These are phyloP conservation scores for Microplitis mediator DNA, from an alignment of 1,140 invertebrate genomes.

Conservation along the genomic window DNA sequence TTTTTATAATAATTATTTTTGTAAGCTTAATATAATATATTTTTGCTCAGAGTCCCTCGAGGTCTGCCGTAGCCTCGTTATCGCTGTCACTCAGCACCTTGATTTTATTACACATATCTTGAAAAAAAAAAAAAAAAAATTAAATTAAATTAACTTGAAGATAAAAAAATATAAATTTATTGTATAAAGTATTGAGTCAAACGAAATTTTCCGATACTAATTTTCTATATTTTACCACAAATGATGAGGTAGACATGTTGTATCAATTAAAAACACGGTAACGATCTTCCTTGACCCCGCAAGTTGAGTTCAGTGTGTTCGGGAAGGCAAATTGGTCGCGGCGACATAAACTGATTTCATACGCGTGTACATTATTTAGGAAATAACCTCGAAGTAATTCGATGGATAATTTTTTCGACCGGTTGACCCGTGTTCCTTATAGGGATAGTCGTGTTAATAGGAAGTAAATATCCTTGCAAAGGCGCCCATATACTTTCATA, in stretches of 20 bases:
- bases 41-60: not conserved
- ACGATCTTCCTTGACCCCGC: not conserved
- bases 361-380: constrained; percentile 39
- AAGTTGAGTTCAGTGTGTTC: constrained; percentile 34
- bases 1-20: constrained; percentile 8
- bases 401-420: constrained; percentile 31
- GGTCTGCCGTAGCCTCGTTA: constrained; percentile 5
- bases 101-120: not conserved
- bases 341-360: not conserved
- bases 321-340: constrained; percentile 1
- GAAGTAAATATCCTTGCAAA: constrained; percentile 42
- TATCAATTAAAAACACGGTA: not conserved
- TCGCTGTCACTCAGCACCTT: not conserved
- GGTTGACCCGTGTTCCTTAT: constrained; percentile 45
- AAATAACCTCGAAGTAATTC: constrained; percentile 40
- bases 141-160: too few species aligned
- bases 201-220: too few species aligned
- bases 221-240: too few species aligned
- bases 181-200: not conserved
- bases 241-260: too few species aligned
- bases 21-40: not conserved
- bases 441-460: constrained; percentile 42
- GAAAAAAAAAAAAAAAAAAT: too few species aligned
- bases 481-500: constrained; percentile 32
- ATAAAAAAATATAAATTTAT: not conserved